Percentiles rank a stretch among this genome's conserved stretches.
These are phyloP conservation scores for Rhagologus leucostigma DNA, from an alignment of 2,113 vertebrate genomes.

Conservation along the genomic window DNA sequence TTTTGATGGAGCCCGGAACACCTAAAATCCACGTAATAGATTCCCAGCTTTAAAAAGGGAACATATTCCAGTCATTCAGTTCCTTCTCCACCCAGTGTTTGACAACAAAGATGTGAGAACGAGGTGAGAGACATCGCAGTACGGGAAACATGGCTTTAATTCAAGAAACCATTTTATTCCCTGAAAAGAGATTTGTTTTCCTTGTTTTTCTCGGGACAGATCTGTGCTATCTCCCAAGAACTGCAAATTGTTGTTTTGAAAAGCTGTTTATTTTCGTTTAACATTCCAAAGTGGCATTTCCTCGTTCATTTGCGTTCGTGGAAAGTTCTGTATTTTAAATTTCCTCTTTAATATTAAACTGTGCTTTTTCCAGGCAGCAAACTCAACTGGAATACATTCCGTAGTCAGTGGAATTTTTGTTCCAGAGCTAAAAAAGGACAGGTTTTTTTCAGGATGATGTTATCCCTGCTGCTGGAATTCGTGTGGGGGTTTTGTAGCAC, in stretches of 20 bases:
- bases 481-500: fast-evolving
- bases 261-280: background rate
- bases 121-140: background rate
- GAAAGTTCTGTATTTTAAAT: background rate
- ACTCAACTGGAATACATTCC: background rate
- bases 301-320: background rate
- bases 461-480: background rate
- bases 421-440: background rate
- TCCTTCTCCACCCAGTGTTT: background rate
- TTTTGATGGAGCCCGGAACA: background rate
- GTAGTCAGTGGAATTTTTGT: background rate
- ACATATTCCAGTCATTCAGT: background rate
- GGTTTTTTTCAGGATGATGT: fast-evolving
- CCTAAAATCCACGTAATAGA: background rate
- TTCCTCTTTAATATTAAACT: constrained; percentile 4
- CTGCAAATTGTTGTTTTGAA: background rate
- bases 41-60: background rate
- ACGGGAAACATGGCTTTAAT: background rate
- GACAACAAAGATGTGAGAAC: background rate
- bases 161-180: background rate
- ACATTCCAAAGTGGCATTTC: background rate
- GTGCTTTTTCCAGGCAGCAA: background rate
- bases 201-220: background rate
- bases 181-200: background rate
- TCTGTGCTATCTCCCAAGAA: background rate